Evolutionary conservation across 2,113 vertebrate species (phyloP).

Genomic region (Hippocampus abdominalis): DNA sequence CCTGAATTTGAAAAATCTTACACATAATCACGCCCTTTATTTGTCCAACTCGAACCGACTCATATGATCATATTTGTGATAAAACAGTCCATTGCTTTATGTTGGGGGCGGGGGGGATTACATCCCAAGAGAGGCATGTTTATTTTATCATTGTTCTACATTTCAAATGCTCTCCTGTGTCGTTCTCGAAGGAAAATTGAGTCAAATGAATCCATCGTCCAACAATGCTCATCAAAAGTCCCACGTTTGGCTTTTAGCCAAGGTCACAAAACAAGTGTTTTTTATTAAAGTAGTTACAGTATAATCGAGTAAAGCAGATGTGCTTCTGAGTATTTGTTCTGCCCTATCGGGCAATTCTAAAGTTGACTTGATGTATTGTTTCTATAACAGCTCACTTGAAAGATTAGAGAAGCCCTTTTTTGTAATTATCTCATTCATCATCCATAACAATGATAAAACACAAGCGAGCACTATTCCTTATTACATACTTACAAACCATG

Average conservation of each 20-base stretch:
- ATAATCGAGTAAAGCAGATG: background rate
- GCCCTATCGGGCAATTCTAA: background rate
- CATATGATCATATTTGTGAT: no score
- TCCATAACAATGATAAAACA: conserved; percentile 5
- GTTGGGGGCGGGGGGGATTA: no score
- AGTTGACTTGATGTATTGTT: conserved; percentile 8
- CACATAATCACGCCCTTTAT: no score
- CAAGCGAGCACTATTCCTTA: background rate
- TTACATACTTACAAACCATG: conserved; percentile 1
- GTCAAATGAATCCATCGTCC: background rate
- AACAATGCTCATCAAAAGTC: background rate
- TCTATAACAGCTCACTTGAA: conserved; percentile 1
- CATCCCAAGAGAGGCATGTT: no score
- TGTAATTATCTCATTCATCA: conserved; percentile 14
- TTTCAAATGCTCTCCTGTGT: background rate
- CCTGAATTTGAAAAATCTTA: no score
- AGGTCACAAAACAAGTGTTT: background rate
- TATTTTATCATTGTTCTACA: background rate
- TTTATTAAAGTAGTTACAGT: background rate
- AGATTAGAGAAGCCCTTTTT: conserved; percentile 1
- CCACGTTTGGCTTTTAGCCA: background rate
- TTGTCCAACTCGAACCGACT: no score
- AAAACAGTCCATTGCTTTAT: no score
- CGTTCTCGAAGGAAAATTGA: background rate
- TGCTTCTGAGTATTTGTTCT: background rate